These are phyloP conservation scores for Trissolcus japonicus DNA, from an alignment of 2,888 invertebrate genomes.

Conservation along the genomic window DNA sequence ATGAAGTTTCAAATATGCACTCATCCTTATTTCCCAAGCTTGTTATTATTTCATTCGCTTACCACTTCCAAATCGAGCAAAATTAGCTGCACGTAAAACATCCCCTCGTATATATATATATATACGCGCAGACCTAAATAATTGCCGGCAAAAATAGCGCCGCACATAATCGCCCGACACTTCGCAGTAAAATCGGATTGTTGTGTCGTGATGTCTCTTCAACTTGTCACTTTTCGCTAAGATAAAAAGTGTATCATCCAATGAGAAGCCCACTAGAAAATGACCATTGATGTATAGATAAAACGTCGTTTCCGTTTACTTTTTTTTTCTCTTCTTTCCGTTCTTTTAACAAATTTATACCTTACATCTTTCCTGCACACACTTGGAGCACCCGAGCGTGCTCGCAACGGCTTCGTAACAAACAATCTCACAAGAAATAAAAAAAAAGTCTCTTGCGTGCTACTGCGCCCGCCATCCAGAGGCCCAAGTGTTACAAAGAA, in stretches of 20 bases:
- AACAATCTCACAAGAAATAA: slow-evolving; percentile 47
- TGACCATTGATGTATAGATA: slow-evolving; percentile 42
- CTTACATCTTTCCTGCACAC: slow-evolving; percentile 20
- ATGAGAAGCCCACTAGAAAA: background rate
- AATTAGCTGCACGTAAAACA: slow-evolving; percentile 47
- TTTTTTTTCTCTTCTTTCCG: slow-evolving; percentile 24
- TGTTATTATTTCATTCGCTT: slow-evolving; percentile 27
- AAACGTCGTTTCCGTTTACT: slow-evolving; percentile 47
- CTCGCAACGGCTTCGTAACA: slow-evolving; percentile 45
- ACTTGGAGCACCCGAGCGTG: slow-evolving; percentile 45
- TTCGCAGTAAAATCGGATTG: background rate
- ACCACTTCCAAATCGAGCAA: slow-evolving; percentile 31
- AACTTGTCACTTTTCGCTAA: background rate
- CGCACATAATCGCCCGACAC: background rate
- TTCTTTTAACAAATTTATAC: slow-evolving; percentile 24
- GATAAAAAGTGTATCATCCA: background rate
- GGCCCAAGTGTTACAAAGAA: slow-evolving; percentile 44
- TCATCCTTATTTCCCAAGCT: slow-evolving; percentile 18
- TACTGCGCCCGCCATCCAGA: slow-evolving; percentile 16
- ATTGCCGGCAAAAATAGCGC: slow-evolving; percentile 8
- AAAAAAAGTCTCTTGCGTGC: slow-evolving; percentile 36
- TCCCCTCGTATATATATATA: slow-evolving; percentile 9
- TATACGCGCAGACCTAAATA: slow-evolving; percentile 24
- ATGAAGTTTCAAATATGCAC: slow-evolving; percentile 35
- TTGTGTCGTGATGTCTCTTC: background rate